Base-by-base conservation (phyloP, 2,888 invertebrate genomes). In the Cinara cedri region DNA sequence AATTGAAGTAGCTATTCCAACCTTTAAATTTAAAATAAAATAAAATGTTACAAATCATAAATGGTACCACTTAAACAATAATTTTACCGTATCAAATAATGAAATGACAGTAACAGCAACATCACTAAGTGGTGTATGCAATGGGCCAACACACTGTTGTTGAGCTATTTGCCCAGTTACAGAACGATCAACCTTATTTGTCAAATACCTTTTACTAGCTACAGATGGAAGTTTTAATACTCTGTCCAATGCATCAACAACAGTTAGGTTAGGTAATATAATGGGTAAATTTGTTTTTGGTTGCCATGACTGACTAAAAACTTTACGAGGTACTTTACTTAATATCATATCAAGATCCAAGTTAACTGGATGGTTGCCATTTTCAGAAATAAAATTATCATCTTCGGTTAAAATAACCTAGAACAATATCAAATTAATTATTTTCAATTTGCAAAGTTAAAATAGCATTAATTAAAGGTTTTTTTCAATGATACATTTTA, bases 101-200 rank as follows among this genome's bases (percentile, higher is more conserved):
- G 96, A 94, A 42, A 97, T 88, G 0, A 96, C 95, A 8, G 93
- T 91, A 70, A 98, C 91, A 1, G 95, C 98, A 81, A 93, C 97
- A 86, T 99, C 97, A 0, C 98, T 95, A 6, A 98, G 87, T 0
- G 99, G 98, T 0, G 97, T 96, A 86, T 98, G 98, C 0, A 98
- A 87, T 0, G 98, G 97, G 0, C 99, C 98, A 34, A 98, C 96
- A 85, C 98, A 98, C 86, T 99, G 99, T 85, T 99, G 98, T 86
- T 98, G 98, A 0, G 96, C 98, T 80, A 98, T 90, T 19, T 98
- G 87, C 1, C 98, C 98, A 1, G 96, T 93, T 11, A 98, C 98
- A 85, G 97, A 97, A 60, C 98, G 90, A 86, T 95, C 94, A 19
- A 97, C 97, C 89, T 98, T 98, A 85, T 94, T 98, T 0, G 97